A percentile compares a stretch with the other conserved stretches of the same genome.
These are phyloP conservation scores for Epicampocera succincta DNA, from an alignment of 2,888 invertebrate species.

Conservation along the genomic window DNA sequence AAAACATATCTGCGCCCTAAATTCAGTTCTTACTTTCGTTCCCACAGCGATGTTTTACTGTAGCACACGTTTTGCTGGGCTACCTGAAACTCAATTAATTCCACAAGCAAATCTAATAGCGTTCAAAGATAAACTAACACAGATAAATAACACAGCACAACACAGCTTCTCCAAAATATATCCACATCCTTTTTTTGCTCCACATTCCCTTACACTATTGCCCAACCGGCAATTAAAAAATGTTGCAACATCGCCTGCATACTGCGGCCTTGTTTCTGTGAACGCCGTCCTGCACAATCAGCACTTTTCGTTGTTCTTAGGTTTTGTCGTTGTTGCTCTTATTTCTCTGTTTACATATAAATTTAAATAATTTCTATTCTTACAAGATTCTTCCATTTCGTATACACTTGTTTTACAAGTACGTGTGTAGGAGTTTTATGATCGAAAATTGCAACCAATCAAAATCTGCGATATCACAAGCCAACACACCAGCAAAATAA, in stretches of 20 bases:
- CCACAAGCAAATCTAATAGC: too few species aligned
- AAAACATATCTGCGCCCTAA: too few species aligned
- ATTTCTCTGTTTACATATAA: slow-evolving; percentile 44
- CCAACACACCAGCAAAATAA: background rate
- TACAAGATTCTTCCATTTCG: slow-evolving; percentile 69
- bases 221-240: slow-evolving; percentile 35
- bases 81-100: too few species aligned
- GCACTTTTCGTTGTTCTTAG: background rate
- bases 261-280: slow-evolving; percentile 9
- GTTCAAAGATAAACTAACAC: too few species aligned
- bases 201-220: background rate
- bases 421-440: slow-evolving; percentile 68
- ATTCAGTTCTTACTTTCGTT: too few species aligned
- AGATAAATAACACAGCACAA: too few species aligned
- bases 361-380: slow-evolving; percentile 66
- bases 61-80: too few species aligned
- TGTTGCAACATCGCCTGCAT: slow-evolving; percentile 34
- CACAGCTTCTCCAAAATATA: background rate
- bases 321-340: slow-evolving; percentile 20
- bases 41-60: too few species aligned
- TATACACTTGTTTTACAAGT: slow-evolving; percentile 66
- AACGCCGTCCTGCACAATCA: slow-evolving; percentile 28
- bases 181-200: slow-evolving; percentile 18
- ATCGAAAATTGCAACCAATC: slow-evolving; percentile 57
- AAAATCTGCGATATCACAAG: slow-evolving; percentile 46